Percentiles rank a stretch among this genome's conserved stretches.
phyloP scores from a whole-genome alignment of 2,888 invertebrate species.

The Dione vanillae region DNA sequence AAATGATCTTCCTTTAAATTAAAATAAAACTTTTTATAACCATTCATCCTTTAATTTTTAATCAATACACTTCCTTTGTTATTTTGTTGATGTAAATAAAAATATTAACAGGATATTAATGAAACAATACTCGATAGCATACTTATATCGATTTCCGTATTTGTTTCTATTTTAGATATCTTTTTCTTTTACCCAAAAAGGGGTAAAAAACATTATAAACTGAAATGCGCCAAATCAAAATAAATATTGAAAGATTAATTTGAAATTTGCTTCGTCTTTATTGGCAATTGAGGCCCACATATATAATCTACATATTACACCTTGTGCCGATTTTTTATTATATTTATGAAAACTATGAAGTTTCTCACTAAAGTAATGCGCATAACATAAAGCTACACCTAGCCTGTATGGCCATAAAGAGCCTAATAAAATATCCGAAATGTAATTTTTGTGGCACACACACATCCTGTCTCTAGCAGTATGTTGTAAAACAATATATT shows the following conservation, averaged over 20 bases:
- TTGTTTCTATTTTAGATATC: conserved; percentile 17
- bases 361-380: neutral
- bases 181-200: conserved; percentile 24
- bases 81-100: conserved; percentile 27
- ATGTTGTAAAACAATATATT: too few relatives aligned
- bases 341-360: too few relatives aligned
- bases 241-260: neutral
- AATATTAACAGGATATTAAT: conserved; percentile 19
- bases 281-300: neutral
- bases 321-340: too few relatives aligned
- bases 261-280: neutral
- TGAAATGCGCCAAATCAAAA: neutral
- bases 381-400: neutral
- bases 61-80: conserved; percentile 37
- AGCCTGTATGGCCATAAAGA: neutral
- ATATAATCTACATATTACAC: too few relatives aligned
- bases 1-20: conserved; percentile 24
- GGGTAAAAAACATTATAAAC: neutral
- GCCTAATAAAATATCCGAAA: neutral
- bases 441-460: too few relatives aligned
- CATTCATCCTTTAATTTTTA: conserved; percentile 35
- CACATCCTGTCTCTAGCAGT: too few relatives aligned
- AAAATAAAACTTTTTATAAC: conserved; percentile 28
- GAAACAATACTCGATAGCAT: conserved; percentile 21
- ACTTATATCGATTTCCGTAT: conserved; percentile 30